These are phyloP conservation scores for Salmo trutta DNA, from an alignment of 2,797 vertebrate species.

Conservation along the genomic window DNA sequence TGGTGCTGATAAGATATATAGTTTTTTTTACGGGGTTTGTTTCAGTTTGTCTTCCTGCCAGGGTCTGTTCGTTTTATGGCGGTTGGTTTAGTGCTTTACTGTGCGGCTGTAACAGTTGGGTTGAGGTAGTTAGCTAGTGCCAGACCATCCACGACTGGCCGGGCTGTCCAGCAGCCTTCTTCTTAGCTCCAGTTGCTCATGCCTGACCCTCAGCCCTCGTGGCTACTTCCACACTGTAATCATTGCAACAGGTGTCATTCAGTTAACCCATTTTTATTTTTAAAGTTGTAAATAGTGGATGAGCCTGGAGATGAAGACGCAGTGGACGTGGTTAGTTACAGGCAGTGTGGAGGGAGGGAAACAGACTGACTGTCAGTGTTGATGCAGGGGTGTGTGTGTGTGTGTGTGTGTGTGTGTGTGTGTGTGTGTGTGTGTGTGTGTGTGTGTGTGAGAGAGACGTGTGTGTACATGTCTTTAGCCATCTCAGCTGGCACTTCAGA, in stretches of 20 bases:
- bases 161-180: constrained; percentile 13
- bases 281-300: constrained; percentile 59
- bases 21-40: constrained; percentile 8
- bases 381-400: not conserved
- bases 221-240: constrained; percentile 56
- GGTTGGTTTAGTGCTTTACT: constrained; percentile 37
- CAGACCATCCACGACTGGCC: constrained; percentile 46
- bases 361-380: constrained; percentile 6
- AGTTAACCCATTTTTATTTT: constrained; percentile 68
- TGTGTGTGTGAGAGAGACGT: not conserved
- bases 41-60: constrained; percentile 23
- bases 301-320: constrained; percentile 22
- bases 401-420: constrained; percentile 9
- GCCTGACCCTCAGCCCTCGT: constrained; percentile 48
- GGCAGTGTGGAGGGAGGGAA: not conserved
- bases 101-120: constrained; percentile 26
- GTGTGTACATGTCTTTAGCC: constrained; percentile 19
- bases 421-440: not conserved
- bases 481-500: constrained; percentile 20
- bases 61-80: constrained; percentile 28
- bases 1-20: constrained; percentile 1
- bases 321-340: constrained; percentile 22
- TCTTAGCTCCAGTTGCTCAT: constrained; percentile 58
- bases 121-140: constrained; percentile 23
- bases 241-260: constrained; percentile 67